Conservation (phyloP, 2,113 vertebrate genomes). For the Irena cyanogastra region DNA sequence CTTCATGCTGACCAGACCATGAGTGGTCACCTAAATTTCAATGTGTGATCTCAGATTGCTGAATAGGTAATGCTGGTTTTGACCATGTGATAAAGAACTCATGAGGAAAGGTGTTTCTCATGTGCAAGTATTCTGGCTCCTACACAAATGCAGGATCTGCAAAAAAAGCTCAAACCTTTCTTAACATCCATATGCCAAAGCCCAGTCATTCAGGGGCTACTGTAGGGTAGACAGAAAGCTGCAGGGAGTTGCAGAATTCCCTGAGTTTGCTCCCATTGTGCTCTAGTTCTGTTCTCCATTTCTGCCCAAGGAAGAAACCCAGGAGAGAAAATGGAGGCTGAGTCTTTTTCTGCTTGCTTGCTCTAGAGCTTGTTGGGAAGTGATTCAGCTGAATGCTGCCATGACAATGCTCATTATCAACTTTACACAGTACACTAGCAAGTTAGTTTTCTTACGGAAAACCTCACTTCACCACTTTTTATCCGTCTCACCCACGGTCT, state of each 20-base stretch:
- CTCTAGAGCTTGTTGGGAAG: not conserved
- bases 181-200: not conserved
- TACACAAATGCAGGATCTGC: not conserved
- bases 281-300: not conserved
- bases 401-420: not conserved
- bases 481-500: not conserved
- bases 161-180: not conserved
- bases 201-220: not conserved
- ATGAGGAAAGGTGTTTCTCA: not conserved
- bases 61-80: not conserved
- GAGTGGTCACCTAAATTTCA: not conserved
- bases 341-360: not conserved
- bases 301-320: not conserved
- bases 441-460: not conserved
- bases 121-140: not conserved
- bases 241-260: not conserved
- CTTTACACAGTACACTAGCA: not conserved
- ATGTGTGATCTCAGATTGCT: accelerated
- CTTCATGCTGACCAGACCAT: not conserved
- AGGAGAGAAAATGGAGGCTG: not conserved
- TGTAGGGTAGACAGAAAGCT: not conserved
- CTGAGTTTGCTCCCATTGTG: not conserved
- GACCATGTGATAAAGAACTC: not conserved
- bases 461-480: not conserved
- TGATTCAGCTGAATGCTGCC: not conserved